A percentile compares a stretch with the other conserved stretches of the same genome.
Evolutionary conservation across 2,797 vertebrate species (phyloP).

Genomic region (Tamandua tetradactyla): DNA sequence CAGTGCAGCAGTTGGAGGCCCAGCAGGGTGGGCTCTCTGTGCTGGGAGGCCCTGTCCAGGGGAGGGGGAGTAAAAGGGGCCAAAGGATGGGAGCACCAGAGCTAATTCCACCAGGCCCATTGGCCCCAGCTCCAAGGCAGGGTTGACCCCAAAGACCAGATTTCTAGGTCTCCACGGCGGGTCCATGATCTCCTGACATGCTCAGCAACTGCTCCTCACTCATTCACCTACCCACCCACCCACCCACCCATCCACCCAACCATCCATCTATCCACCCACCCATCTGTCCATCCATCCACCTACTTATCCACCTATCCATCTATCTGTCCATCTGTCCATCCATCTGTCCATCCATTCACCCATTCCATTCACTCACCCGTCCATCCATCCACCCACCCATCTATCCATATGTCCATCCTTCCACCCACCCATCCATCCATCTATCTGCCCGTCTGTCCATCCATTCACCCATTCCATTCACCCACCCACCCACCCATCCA

Average conservation of each 20-base stretch:
- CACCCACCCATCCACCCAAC: background rate
- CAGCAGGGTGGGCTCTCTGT: no score
- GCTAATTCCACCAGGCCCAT: background rate
- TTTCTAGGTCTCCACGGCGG: background rate
- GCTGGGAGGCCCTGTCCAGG: no score
- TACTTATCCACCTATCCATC: background rate
- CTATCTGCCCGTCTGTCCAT: no score
- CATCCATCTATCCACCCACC: no score
- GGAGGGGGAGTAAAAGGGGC: background rate
- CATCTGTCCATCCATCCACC: no score
- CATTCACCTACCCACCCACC: no score
- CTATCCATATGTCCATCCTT: no score
- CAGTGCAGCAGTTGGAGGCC: background rate
- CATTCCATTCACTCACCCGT: no score
- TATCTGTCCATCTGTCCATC: fast-evolving
- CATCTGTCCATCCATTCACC: fast-evolving
- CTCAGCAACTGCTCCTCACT: background rate
- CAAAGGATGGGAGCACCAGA: background rate
- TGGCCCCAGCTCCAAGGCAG: background rate
- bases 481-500: no score
- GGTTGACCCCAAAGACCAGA: background rate
- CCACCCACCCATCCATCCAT: background rate
- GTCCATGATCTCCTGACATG: background rate
- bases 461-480: no score
- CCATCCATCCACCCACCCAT: no score